Conservation (phyloP, 2,797 vertebrate species). For the Tapera naevia region DNA sequence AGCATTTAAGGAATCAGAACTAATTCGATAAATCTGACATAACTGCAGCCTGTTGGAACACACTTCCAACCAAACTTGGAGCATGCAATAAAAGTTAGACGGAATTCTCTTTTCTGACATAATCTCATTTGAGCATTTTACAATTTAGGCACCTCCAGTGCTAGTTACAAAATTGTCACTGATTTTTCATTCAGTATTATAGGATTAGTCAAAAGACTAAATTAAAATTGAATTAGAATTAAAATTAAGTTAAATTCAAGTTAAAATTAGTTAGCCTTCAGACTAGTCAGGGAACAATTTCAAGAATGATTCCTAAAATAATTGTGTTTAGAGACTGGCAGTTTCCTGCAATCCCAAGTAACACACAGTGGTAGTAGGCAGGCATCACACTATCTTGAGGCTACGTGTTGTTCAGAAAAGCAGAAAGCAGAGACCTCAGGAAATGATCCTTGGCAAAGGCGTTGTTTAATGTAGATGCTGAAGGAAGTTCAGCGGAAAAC, state of each 20-base stretch:
- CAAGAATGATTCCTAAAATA: not conserved
- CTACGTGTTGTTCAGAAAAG: not conserved
- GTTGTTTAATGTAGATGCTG: constrained; percentile 77
- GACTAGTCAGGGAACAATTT: not conserved
- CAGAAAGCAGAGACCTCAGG: constrained; percentile 78
- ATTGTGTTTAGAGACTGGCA: not conserved
- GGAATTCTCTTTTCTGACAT: not conserved
- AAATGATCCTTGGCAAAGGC: constrained; percentile 77
- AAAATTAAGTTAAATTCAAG: not conserved
- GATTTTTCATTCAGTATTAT: not conserved
- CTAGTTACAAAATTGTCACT: not conserved
- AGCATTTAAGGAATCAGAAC: not conserved
- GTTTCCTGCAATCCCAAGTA: not conserved
- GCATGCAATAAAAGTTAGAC: not conserved
- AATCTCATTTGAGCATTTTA: not conserved
- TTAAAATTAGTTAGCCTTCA: not conserved
- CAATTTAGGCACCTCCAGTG: not conserved
- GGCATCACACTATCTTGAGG: not conserved
- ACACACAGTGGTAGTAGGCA: not conserved
- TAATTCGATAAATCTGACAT: not conserved
- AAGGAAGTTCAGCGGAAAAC: constrained; percentile 80
- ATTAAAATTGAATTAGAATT: not conserved
- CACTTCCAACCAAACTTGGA: not conserved
- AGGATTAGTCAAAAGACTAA: not conserved
- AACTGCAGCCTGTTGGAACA: not conserved